phyloP scores from a whole-genome alignment of 2,888 invertebrate genomes.

The Esperia sulphurella region DNA sequence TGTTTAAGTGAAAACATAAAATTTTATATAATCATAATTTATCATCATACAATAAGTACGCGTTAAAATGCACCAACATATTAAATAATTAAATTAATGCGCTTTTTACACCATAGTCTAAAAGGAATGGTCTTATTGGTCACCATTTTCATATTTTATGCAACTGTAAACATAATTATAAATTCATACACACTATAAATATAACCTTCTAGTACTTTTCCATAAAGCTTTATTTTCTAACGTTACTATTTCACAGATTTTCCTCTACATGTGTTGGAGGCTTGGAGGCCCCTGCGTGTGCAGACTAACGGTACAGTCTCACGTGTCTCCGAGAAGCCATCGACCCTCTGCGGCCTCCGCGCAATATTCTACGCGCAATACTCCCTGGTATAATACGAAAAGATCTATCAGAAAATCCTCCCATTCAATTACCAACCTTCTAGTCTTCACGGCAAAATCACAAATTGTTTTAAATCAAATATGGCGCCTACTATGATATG shows the following conservation, averaged over 20 bases:
- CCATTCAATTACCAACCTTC: slow-evolving; percentile 19
- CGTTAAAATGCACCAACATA: too few relatives aligned
- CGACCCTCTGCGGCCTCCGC: slow-evolving; percentile 76
- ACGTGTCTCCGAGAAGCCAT: slow-evolving; percentile 74
- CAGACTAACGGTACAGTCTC: slow-evolving; percentile 70
- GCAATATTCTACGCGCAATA: slow-evolving; percentile 72
- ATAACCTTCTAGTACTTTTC: not conserved
- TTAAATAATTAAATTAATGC: too few relatives aligned
- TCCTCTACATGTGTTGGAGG: slow-evolving; percentile 63
- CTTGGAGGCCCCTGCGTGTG: slow-evolving; percentile 56
- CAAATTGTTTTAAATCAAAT: not conserved
- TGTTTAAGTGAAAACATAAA: too few relatives aligned
- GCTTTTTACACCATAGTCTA: too few relatives aligned
- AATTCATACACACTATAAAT: too few relatives aligned
- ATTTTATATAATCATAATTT: too few relatives aligned
- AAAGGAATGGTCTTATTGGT: not conserved
- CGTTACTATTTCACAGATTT: slow-evolving; percentile 58
- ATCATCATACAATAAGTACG: too few relatives aligned
- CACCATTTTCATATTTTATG: too few relatives aligned
- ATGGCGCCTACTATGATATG: not conserved
- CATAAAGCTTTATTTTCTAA: slow-evolving; percentile 29
- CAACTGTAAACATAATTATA: too few relatives aligned
- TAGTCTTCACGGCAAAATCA: not conserved
- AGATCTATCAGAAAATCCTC: slow-evolving; percentile 17
- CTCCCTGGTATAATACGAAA: slow-evolving; percentile 22